Base-by-base conservation (phyloP, 2,113 vertebrate genomes). In the Orthonyx spaldingii region DNA sequence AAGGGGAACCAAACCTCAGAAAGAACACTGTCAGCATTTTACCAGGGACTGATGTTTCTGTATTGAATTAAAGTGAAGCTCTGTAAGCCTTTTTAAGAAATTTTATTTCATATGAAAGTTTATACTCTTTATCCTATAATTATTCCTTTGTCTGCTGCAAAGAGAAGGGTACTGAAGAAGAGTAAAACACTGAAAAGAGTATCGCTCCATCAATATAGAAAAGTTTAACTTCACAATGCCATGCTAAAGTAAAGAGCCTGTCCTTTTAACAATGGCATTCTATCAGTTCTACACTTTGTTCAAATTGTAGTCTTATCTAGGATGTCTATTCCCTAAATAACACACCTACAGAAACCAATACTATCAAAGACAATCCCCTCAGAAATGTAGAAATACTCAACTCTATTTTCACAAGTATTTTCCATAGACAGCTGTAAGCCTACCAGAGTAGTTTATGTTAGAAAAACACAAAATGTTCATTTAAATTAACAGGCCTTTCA, bases 311-410 rank as follows among this genome's bases (percentile, higher is more conserved):
- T 10, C 28, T 80, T 28, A 46, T 49, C 39, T 44, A 83, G 39
- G 61, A 69, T 19, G 56, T 57, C 53, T 52, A 20, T 57, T 76
- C 35, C 35, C 15, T 35, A 76, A 64, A 56, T 41, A 72, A 68
- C 0, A 0, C 0, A 3, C 10, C 52, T 63, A 55, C 5, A 75
- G 39, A 78, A 63, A 59, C 19, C 19, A 75, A 55, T 9, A 28
- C 8, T 23, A 30, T 46, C 37, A 64, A 63, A 90, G 39, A 47
- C 28, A 90, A 46, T 3, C 1, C n/a, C 27, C 60, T 68, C 15
- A 49, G 20, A 83, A 82, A 77, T 15, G 57, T 0, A 75, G 19
- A 75, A 56, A 65, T n/a, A 33, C 7, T 83, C 26, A 61, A 44
- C 12, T 83, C 24, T 57, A 74, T 42, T 78, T 81, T 56, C 60